Evolutionary conservation across 2,888 invertebrate genomes (phyloP).

Genomic region (Agelastica alni): DNA sequence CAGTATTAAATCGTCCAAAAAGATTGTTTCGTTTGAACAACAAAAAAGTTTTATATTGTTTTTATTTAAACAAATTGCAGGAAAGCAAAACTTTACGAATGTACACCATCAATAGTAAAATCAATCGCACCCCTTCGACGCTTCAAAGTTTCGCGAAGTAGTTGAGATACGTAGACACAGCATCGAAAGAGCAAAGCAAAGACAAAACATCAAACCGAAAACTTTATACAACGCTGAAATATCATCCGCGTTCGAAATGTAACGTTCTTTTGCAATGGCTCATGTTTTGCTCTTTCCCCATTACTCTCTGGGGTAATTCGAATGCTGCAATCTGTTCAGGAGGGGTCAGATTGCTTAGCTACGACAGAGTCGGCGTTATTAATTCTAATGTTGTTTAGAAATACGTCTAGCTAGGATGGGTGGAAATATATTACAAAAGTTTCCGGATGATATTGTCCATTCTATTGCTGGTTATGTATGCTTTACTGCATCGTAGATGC

Average conservation of each 20-base stretch:
- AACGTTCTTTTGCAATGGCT: slow-evolving; percentile 45
- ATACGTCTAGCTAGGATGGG: slow-evolving; percentile 12
- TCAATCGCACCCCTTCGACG: not conserved
- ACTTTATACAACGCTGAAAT: slow-evolving; percentile 32
- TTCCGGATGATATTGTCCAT: too few relatives aligned
- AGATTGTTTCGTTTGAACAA: too few relatives aligned
- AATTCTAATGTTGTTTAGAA: slow-evolving; percentile 13
- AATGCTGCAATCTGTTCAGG: slow-evolving; percentile 39
- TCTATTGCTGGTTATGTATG: not conserved
- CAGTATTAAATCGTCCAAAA: too few relatives aligned
- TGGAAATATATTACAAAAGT: slow-evolving; percentile 18
- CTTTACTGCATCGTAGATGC: slow-evolving; percentile 2
- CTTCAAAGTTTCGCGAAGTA: slow-evolving; percentile 20
- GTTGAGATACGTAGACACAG: slow-evolving; percentile 5
- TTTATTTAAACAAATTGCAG: too few relatives aligned
- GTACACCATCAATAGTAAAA: too few relatives aligned
- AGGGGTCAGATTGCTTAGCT: slow-evolving; percentile 13
- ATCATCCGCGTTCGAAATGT: slow-evolving; percentile 41
- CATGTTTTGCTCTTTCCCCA: slow-evolving; percentile 45
- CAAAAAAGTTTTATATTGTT: too few relatives aligned
- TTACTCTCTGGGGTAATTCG: slow-evolving; percentile 42
- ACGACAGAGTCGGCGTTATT: slow-evolving; percentile 12
- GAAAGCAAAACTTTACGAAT: too few relatives aligned
- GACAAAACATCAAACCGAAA: slow-evolving; percentile 31
- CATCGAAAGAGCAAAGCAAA: slow-evolving; percentile 10